A percentile compares a stretch with the other conserved stretches of the same genome.
These are phyloP conservation scores for Leptogaster cylindrica DNA, from an alignment of 2,888 invertebrate species.

Conservation along the genomic window DNA sequence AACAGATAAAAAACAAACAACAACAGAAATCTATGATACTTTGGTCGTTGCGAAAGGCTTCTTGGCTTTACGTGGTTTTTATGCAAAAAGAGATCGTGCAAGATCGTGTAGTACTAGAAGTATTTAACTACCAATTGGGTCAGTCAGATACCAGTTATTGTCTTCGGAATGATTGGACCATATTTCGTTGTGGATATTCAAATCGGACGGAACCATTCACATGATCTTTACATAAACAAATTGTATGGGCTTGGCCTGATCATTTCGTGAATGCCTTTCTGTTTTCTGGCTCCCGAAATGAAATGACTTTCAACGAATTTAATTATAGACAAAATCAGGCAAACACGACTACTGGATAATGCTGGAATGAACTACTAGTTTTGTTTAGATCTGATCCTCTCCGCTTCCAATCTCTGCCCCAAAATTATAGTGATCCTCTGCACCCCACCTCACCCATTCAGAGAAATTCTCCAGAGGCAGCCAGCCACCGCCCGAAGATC, in stretches of 20 bases:
- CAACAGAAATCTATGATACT: not conserved
- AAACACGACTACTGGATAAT: no score
- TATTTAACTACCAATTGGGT: conserved; percentile 32
- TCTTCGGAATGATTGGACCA: conserved; percentile 11
- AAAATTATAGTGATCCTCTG: no score
- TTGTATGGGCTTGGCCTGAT: conserved; percentile 32
- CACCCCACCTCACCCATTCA: no score
- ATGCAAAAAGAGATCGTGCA: not conserved
- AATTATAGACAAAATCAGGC: no score
- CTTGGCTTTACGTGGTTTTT: not conserved
- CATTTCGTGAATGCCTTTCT: conserved; percentile 2
- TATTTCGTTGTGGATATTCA: conserved; percentile 20
- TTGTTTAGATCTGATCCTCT: no score
- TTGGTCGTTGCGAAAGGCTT: not conserved
- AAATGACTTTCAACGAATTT: conserved; percentile 27
- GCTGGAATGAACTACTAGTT: no score
- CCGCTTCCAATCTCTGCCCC: no score
- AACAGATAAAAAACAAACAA: no score
- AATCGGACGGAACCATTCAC: not conserved
- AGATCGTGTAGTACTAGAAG: not conserved
- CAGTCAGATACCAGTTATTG: conserved; percentile 14
- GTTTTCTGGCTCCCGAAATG: conserved; percentile 2
- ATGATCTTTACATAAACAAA: conserved; percentile 17
- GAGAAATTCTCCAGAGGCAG: no score
- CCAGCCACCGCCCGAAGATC: conserved; percentile 30